Evolutionary conservation across 2,888 invertebrate species (phyloP).

Genomic region (Octodonta nipae): DNA sequence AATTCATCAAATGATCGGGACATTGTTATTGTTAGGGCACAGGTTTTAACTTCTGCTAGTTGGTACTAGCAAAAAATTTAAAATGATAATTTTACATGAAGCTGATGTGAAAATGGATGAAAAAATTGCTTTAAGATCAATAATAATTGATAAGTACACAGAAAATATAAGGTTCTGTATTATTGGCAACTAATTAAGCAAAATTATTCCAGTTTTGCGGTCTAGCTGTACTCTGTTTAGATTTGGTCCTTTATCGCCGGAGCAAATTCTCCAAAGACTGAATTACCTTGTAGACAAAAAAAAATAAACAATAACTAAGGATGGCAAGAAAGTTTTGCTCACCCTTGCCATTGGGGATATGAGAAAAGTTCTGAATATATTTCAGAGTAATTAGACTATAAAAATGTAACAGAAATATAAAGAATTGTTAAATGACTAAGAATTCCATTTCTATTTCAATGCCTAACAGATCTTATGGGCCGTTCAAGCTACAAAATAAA

Average conservation of each 20-base stretch:
- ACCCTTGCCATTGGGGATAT: conserved; percentile 91
- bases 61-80: too few relatives aligned
- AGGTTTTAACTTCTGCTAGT: too few relatives aligned
- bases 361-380: conserved; percentile 89
- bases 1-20: too few relatives aligned
- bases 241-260: conserved; percentile 76
- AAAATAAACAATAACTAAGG: conserved; percentile 69
- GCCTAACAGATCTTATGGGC: too few relatives aligned
- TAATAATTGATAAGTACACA: conserved; percentile 98
- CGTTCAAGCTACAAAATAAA: too few relatives aligned
- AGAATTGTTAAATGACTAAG: too few relatives aligned
- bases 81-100: too few relatives aligned
- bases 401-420: conserved; percentile 74
- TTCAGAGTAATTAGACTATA: conserved; percentile 92
- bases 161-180: conserved; percentile 97
- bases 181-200: conserved; percentile 95
- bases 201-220: conserved; percentile 96
- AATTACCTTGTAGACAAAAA: conserved; percentile 71
- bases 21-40: too few relatives aligned
- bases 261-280: conserved; percentile 81
- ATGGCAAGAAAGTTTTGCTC: conserved; percentile 79
- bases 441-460: too few relatives aligned
- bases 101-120: too few relatives aligned
- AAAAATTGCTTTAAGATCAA: too few relatives aligned
- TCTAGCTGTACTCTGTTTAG: conserved; percentile 94